Conservation (phyloP, 2,888 invertebrate species). For the Tipula confusa region DNA sequence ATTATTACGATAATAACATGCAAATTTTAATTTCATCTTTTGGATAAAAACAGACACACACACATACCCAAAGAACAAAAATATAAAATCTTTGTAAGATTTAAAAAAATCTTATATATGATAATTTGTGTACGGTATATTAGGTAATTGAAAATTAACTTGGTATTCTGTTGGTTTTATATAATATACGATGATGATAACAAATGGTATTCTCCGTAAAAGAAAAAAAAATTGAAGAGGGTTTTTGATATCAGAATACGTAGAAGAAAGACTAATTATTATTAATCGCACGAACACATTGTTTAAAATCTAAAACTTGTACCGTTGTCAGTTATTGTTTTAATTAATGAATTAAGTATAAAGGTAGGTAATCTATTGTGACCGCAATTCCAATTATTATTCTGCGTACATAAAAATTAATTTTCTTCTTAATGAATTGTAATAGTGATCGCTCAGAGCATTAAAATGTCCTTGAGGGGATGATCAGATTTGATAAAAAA, state of each 20-base stretch:
- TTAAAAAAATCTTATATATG: neutral
- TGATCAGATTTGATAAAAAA: no score
- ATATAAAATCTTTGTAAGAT: neutral
- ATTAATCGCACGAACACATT: neutral
- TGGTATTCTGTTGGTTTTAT: neutral
- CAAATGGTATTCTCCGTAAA: neutral
- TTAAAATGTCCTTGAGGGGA: no score
- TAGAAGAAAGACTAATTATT: neutral
- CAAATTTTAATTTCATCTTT: slow-evolving; percentile 3
- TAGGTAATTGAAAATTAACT: neutral
- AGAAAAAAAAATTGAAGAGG: neutral
- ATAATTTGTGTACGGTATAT: neutral
- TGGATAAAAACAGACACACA: neutral
- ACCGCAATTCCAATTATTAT: neutral
- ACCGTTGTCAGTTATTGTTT: neutral
- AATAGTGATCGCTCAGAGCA: no score
- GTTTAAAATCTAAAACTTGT: neutral
- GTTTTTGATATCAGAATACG: neutral
- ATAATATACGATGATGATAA: neutral
- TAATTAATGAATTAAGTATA: neutral
- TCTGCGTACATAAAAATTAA: no score
- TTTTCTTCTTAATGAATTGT: no score
- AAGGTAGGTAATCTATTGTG: neutral
- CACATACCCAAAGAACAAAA: neutral
- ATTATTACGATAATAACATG: slow-evolving; percentile 20